phyloP scores from a whole-genome alignment of 2,113 vertebrate genomes.

The Myrmecobius fasciatus region DNA sequence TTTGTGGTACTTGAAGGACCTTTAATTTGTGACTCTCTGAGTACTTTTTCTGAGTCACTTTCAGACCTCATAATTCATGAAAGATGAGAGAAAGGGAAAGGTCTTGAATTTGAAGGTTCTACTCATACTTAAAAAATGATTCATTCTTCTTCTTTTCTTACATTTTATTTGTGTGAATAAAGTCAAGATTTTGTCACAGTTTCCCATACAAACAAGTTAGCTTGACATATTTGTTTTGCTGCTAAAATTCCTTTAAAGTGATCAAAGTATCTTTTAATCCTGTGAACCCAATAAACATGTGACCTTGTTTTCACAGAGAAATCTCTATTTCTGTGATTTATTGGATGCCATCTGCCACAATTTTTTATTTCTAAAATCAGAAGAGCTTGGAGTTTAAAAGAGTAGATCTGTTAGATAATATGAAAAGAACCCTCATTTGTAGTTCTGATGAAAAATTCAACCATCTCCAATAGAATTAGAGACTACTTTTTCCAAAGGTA shows the following conservation, averaged over 20 bases:
- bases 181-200: not conserved
- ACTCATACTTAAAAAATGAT: not conserved
- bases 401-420: not conserved
- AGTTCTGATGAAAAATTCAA: not conserved
- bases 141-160: not conserved
- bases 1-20: not conserved
- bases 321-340: not conserved
- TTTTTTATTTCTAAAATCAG: not conserved
- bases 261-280: not conserved
- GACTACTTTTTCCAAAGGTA: not conserved
- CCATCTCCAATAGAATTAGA: not conserved
- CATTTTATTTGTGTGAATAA: not conserved
- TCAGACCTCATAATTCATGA: not conserved
- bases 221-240: not conserved
- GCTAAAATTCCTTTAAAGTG: not conserved
- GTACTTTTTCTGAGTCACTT: not conserved
- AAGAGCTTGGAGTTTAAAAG: not conserved
- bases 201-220: not conserved
- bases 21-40: not conserved
- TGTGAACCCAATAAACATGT: not conserved
- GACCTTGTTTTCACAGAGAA: not conserved
- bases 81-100: not conserved
- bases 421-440: not conserved
- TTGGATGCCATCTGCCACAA: not conserved
- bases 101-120: not conserved